phyloP scores from a whole-genome alignment of 2,888 invertebrate genomes.

The Hypsopygia costalis region DNA sequence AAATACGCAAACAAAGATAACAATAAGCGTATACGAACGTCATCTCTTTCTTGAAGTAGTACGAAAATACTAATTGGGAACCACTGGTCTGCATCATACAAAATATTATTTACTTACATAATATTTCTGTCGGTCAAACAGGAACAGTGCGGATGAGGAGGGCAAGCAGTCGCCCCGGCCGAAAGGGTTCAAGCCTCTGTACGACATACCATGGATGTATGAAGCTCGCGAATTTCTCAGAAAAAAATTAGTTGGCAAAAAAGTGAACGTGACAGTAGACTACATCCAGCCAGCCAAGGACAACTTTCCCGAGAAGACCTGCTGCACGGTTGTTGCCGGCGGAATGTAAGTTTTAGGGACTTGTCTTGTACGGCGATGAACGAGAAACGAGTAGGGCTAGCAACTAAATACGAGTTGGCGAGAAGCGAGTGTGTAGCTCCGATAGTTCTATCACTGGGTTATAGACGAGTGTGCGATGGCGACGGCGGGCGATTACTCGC shows the following conservation, averaged over 20 bases:
- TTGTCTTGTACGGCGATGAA: not conserved
- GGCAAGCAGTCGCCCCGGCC: conserved; percentile 84
- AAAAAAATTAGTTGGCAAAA: conserved; percentile 97
- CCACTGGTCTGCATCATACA: too few relatives aligned
- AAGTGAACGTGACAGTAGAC: conserved; percentile 94
- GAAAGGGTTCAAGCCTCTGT: conserved; percentile 92
- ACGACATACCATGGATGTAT: conserved; percentile 99
- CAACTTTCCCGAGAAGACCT: conserved; percentile 96
- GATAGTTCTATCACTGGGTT: too few relatives aligned
- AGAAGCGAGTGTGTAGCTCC: too few relatives aligned
- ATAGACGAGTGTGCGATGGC: too few relatives aligned
- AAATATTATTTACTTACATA: too few relatives aligned
- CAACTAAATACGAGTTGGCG: too few relatives aligned
- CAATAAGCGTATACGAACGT: too few relatives aligned
- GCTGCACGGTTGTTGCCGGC: conserved; percentile 94
- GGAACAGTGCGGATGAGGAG: conserved; percentile 82
- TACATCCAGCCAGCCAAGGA: conserved; percentile 98
- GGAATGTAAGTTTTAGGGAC: conserved; percentile 49
- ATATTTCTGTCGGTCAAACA: conserved; percentile 15
- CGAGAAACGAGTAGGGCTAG: too few relatives aligned
- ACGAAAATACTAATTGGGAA: too few relatives aligned
- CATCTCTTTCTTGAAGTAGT: too few relatives aligned
- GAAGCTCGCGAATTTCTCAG: conserved; percentile 98
- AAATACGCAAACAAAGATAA: too few relatives aligned
- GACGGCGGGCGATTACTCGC: too few relatives aligned